These are phyloP conservation scores for Porites lutea DNA, from an alignment of 64 coral and sea anemone genomes.

Conservation along the genomic window DNA sequence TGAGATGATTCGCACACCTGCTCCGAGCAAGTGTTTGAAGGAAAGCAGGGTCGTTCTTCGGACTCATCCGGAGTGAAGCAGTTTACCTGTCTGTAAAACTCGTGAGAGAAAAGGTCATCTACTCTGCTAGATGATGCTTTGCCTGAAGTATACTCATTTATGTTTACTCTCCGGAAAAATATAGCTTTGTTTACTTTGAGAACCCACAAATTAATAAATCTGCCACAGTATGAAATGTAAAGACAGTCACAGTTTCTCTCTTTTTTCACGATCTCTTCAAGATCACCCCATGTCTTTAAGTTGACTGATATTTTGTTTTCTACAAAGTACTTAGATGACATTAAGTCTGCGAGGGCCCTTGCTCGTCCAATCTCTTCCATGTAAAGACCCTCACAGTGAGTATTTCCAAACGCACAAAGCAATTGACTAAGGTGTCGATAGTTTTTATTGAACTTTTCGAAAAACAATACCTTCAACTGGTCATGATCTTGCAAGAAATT, in stretches of 20 bases:
- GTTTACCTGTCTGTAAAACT: too few relatives aligned
- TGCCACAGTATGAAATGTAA: not conserved
- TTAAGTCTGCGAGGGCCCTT: constrained; percentile 43
- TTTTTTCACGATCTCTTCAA: not conserved
- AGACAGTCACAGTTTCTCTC: not conserved
- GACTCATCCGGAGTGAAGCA: too few relatives aligned
- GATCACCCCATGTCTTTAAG: not conserved
- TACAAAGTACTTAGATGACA: not conserved
- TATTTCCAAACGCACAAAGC: not conserved
- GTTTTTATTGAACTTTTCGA: not conserved
- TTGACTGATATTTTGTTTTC: not conserved
- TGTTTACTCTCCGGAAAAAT: too few relatives aligned
- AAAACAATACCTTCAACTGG: not conserved
- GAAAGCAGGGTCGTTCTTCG: too few relatives aligned
- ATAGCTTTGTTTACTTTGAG: too few relatives aligned
- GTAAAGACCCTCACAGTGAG: not conserved
- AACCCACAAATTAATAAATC: too few relatives aligned
- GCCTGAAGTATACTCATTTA: too few relatives aligned
- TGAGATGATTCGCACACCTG: too few relatives aligned
- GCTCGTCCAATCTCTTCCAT: constrained; percentile 31
- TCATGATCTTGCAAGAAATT: not conserved
- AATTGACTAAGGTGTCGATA: not conserved
- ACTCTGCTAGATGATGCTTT: too few relatives aligned
- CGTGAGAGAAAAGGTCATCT: too few relatives aligned
- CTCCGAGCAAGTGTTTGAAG: too few relatives aligned